These are phyloP conservation scores for Beris morrisii DNA, from an alignment of 2,888 invertebrate species.

Conservation along the genomic window DNA sequence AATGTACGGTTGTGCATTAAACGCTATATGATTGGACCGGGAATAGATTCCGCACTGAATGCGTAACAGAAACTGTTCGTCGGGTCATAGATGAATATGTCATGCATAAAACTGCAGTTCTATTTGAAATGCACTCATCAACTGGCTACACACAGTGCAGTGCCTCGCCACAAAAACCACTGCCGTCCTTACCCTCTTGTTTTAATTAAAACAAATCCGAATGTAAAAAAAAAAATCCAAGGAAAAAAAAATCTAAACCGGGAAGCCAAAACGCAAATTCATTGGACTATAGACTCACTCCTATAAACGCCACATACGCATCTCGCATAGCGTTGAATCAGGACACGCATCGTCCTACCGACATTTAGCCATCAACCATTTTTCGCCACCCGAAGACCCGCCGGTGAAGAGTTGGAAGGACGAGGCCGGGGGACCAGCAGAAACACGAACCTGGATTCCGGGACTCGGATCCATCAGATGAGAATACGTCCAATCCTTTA, in stretches of 20 bases:
- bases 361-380: constrained; percentile 16
- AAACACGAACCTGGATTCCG: constrained; percentile 20
- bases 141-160: constrained; percentile 33
- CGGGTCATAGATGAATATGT: constrained; percentile 38
- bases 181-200: constrained; percentile 34
- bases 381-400: too few species aligned
- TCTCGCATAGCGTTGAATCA: constrained; percentile 20
- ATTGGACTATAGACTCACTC: constrained; percentile 32
- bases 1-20: too few species aligned
- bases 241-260: constrained; percentile 29
- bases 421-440: neutral
- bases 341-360: constrained; percentile 35
- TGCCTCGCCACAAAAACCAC: constrained; percentile 35
- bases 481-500: constrained; percentile 34
- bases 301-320: constrained; percentile 30
- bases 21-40: too few species aligned
- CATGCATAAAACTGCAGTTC: constrained; percentile 37
- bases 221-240: constrained; percentile 29
- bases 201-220: constrained; percentile 39
- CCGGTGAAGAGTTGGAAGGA: constrained; percentile 7
- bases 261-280: constrained; percentile 39
- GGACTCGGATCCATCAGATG: constrained; percentile 16
- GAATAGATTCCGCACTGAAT: too few species aligned
- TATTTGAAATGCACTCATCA: constrained; percentile 39
- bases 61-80: constrained; percentile 27